phyloP scores from a whole-genome alignment of 2,888 invertebrate species.

The Byasa hedistus region DNA sequence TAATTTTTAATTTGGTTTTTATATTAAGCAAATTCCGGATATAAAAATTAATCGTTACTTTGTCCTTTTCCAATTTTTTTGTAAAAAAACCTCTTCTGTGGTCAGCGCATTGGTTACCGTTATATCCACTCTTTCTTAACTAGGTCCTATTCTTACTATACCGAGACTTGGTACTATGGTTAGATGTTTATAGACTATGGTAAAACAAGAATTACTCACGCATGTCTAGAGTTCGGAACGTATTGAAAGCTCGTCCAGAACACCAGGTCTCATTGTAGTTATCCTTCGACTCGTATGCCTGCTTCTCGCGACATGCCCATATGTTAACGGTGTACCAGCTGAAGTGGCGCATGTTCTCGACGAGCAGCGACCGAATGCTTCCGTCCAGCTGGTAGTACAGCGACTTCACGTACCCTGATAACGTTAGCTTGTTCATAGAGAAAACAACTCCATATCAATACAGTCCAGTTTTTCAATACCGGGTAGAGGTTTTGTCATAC shows the following conservation, averaged over 20 bases:
- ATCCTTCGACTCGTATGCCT: conserved; percentile 72
- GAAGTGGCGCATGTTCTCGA: conserved; percentile 84
- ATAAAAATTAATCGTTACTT: too few relatives aligned
- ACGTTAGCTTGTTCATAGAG: conserved; percentile 6
- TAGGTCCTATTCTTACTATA: too few relatives aligned
- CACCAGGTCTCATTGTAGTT: conserved; percentile 73
- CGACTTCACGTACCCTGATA: conserved; percentile 58
- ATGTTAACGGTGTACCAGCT: conserved; percentile 87
- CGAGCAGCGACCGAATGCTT: conserved; percentile 50
- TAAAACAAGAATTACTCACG: conserved; percentile 42
- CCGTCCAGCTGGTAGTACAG: conserved; percentile 77
- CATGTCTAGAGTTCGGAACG: conserved; percentile 61
- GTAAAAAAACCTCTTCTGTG: too few relatives aligned
- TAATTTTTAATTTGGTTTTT: background rate
- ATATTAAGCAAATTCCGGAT: background rate
- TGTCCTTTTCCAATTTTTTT: too few relatives aligned
- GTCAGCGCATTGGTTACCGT: too few relatives aligned
- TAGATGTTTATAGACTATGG: too few relatives aligned
- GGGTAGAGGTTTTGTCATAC: background rate
- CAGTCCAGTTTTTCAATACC: background rate
- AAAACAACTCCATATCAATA: conserved; percentile 11
- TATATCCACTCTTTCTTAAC: too few relatives aligned
- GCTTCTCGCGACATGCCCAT: conserved; percentile 86
- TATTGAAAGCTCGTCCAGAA: conserved; percentile 61
- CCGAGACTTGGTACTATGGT: too few relatives aligned